These are phyloP conservation scores for Eupithecia insigniata DNA, from an alignment of 2,888 invertebrate species.

Conservation along the genomic window DNA sequence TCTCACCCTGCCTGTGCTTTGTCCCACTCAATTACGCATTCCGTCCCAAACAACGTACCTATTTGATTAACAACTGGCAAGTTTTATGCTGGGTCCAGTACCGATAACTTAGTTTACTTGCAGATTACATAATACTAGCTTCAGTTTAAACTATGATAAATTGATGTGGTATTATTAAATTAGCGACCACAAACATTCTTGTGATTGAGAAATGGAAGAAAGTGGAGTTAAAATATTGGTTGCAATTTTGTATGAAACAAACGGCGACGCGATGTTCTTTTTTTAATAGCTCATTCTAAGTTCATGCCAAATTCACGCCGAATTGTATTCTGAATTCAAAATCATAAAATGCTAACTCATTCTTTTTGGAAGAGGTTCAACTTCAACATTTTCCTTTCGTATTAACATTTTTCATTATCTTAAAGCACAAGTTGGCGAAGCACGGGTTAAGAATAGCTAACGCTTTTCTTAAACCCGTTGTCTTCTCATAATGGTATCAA, in stretches of 20 bases:
- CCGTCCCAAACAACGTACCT: conserved; percentile 54
- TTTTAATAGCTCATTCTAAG: no score
- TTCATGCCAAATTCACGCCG: no score
- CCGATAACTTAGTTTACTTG: conserved; percentile 31
- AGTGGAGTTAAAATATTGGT: no score
- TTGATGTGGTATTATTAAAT: background rate
- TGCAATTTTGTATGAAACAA: no score
- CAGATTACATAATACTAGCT: conserved; percentile 18
- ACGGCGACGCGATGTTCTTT: no score
- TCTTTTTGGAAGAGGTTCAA: no score
- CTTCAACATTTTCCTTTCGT: background rate
- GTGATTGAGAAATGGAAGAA: no score
- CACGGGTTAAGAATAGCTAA: no score
- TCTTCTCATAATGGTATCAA: background rate
- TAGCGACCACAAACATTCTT: background rate
- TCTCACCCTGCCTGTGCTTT: conserved; percentile 18
- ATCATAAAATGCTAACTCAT: no score
- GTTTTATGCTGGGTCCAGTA: conserved; percentile 54
- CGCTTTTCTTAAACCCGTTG: background rate
- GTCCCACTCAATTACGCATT: conserved; percentile 51
- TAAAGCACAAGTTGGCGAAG: background rate
- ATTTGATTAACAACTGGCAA: conserved; percentile 62
- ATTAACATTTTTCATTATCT: no score
- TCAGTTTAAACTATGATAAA: background rate
- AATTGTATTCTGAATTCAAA: no score